Evolutionary conservation across 1,140 invertebrate species (phyloP).

Genomic region (Drosophila sp.): DNA sequence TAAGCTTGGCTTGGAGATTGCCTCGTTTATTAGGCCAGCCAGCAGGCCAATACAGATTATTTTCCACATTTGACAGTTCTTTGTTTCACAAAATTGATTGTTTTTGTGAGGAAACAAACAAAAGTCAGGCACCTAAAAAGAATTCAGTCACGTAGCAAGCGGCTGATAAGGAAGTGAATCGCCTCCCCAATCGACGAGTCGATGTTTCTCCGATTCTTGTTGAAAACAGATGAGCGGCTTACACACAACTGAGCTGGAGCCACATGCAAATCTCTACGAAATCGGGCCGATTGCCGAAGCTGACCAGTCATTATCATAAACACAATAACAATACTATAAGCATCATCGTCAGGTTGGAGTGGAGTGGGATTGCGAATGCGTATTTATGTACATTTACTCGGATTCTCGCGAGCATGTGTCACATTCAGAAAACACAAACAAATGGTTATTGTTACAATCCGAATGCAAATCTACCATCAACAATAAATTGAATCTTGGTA

Average conservation of each 20-base stretch:
- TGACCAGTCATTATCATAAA: conserved; percentile 47
- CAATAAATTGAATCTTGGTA: background rate
- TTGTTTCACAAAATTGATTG: conserved; percentile 33
- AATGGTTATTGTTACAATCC: background rate
- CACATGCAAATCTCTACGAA: conserved; percentile 24
- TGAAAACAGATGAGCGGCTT: conserved; percentile 26
- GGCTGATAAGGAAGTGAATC: conserved; percentile 60
- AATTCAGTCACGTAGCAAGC: conserved; percentile 44
- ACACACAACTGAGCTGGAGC: conserved; percentile 43
- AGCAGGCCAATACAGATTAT: conserved; percentile 36
- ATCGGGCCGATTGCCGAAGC: conserved; percentile 26
- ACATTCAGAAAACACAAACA: background rate
- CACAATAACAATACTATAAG: conserved; percentile 19
- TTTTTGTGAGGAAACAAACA: conserved; percentile 32
- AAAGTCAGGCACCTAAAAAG: conserved; percentile 24
- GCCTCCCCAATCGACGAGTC: conserved; percentile 26
- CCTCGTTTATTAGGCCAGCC: conserved; percentile 35
- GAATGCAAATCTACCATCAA: background rate
- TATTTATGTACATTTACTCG: background rate
- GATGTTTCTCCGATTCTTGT: conserved; percentile 18
- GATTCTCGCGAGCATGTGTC: background rate
- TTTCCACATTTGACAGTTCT: conserved; percentile 47
- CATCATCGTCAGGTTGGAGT: conserved; percentile 20
- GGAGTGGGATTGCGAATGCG: conserved; percentile 9
- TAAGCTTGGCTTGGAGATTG: conserved; percentile 17